Conservation (phyloP, 1,140 invertebrate genomes). For the Lordiphosa clarofinis region DNA sequence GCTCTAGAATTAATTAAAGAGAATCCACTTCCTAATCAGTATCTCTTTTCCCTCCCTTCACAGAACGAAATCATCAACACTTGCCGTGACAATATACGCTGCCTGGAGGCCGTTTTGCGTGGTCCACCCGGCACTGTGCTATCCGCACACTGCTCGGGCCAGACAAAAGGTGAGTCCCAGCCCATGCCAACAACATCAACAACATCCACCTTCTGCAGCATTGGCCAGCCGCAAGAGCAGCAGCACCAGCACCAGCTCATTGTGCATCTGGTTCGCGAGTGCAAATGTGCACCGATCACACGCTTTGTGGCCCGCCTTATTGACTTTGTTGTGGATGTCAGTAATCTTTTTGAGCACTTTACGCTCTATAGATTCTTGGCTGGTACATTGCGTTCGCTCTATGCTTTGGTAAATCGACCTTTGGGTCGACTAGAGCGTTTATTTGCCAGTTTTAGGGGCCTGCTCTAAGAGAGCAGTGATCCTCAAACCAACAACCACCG, state of each 20-base stretch:
- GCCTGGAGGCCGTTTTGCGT: conserved; percentile 82
- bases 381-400: conserved; percentile 64
- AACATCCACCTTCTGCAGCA: conserved; percentile 10
- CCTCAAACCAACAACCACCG: conserved; percentile 15
- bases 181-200: conserved; percentile 32
- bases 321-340: conserved; percentile 66
- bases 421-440: conserved; percentile 55
- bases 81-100: conserved; percentile 87
- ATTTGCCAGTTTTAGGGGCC: conserved; percentile 54
- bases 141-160: conserved; percentile 63
- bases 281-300: conserved; percentile 76
- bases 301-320: conserved; percentile 75
- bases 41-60: conserved; percentile 11
- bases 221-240: conserved; percentile 6
- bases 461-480: conserved; percentile 48
- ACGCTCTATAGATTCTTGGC: conserved; percentile 69
- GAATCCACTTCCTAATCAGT: not conserved
- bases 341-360: conserved; percentile 72
- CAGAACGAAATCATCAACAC: conserved; percentile 88
- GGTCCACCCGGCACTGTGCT: conserved; percentile 75
- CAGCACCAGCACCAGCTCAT: not conserved
- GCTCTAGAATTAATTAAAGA: no score
- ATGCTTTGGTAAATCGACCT: conserved; percentile 61
- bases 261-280: conserved; percentile 36
- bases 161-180: conserved; percentile 79